Percentiles rank a stretch among this genome's conserved stretches.
Evolutionary conservation across 1,140 invertebrate genomes (phyloP).

Genomic region (Scaptomyza hsui): DNA sequence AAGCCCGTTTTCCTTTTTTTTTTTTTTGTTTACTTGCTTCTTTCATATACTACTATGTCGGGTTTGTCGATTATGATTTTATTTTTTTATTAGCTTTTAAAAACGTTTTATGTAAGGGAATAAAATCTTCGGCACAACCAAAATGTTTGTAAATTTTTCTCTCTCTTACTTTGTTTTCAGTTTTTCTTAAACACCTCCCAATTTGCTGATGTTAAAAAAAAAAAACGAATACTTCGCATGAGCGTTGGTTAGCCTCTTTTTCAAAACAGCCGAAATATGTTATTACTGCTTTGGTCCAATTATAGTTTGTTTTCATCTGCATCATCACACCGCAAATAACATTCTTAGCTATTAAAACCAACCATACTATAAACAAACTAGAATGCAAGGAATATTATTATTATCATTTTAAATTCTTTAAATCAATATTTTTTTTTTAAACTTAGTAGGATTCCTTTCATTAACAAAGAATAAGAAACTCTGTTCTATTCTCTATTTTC

Average conservation of each 20-base stretch:
- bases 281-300: slow-evolving; percentile 58
- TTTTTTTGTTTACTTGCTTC: too few species aligned
- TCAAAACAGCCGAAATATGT: slow-evolving; percentile 56
- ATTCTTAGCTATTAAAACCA: slow-evolving; percentile 50
- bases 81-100: neutral
- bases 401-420: neutral
- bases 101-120: slow-evolving; percentile 2
- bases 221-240: slow-evolving; percentile 27
- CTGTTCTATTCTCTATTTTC: too few species aligned
- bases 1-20: too few species aligned
- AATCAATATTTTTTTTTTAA: neutral
- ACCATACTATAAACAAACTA: slow-evolving; percentile 57
- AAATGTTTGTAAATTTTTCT: slow-evolving; percentile 7
- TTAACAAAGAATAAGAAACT: too few species aligned
- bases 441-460: too few species aligned
- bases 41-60: too few species aligned
- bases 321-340: slow-evolving; percentile 45
- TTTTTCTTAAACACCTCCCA: slow-evolving; percentile 36
- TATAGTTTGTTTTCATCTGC: slow-evolving; percentile 54
- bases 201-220: slow-evolving; percentile 38
- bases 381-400: slow-evolving; percentile 34
- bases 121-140: slow-evolving; percentile 2
- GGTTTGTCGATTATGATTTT: too few species aligned
- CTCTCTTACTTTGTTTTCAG: slow-evolving; percentile 43
- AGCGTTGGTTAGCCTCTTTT: slow-evolving; percentile 44